Evolutionary conservation across 2,113 vertebrate species (phyloP), one percentile per base, ranked within the genome.

Genomic region (Pristiophorus japonicus): DNA sequence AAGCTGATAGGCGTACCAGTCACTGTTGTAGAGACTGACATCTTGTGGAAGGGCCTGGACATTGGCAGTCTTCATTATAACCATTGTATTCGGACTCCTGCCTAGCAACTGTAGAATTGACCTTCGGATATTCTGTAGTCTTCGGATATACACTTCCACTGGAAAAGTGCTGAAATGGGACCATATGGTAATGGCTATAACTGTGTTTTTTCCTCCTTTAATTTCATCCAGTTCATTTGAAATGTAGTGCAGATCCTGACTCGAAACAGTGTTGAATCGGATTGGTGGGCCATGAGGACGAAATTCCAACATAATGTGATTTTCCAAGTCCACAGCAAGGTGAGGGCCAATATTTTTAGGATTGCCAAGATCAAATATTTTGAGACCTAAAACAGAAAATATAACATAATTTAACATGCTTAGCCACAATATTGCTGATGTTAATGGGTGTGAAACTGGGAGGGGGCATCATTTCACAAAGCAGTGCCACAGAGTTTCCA

Each of bases 151-250:
- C 0, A 99, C 98, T 95, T 99, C 98, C 95, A 98, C 97, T 0
- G 99, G 99, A 96, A 98, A 99, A 55, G 98, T 99, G 97, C 98
- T 99, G 97, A 99, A 99, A 96, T 99, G 99, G 81, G 99, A 98
- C 98, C 99, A 99, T 38, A 99, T 96, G 51, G 98, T 98, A 95
- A 99, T 97, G 92, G 98, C 98, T 55, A 99, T 96, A 4, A 99
- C 97, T 0, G 98, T 98, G 97, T 98, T 98, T 70, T 97, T 97
- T 4, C 99, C 99, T 1, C 99, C 99, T 2, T 98, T 97, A 0
- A 99, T 98, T 87, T 98, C 97, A 1, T 99, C 97, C 96, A 99
- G 97, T 96, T 99, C 98, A 0, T 99, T 99, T 1, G 99, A 98
- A 91, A 99, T 96, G 93, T 99, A 99, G 84, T 96, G 98, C 96